A percentile compares a stretch with the other conserved stretches of the same genome.
Conservation (phyloP, 2,113 vertebrate species). For the Uria aalge region DNA sequence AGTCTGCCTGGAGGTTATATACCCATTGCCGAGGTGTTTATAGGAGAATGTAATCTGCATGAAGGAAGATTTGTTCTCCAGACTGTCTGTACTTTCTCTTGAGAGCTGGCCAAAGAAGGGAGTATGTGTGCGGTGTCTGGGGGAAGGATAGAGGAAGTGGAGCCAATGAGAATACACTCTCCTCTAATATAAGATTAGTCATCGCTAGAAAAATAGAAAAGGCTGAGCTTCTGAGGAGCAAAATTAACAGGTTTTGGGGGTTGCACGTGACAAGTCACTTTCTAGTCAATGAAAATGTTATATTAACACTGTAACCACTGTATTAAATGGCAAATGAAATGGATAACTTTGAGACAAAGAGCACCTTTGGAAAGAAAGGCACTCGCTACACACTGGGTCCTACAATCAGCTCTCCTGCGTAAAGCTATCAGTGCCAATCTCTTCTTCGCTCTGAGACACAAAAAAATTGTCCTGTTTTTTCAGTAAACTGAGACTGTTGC, state of each 20-base stretch:
- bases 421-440: background rate
- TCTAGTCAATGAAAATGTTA: background rate
- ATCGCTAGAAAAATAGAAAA: background rate
- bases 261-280: background rate
- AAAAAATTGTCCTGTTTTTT: background rate
- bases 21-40: background rate
- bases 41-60: background rate
- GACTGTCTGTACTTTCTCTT: constrained; percentile 21
- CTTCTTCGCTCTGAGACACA: background rate
- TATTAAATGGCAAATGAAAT: background rate
- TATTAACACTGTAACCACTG: background rate
- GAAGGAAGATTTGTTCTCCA: constrained; percentile 1
- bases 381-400: background rate
- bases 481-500: background rate
- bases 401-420: background rate
- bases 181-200: background rate
- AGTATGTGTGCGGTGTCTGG: background rate
- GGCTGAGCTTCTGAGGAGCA: background rate
- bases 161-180: background rate
- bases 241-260: background rate
- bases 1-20: background rate
- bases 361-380: background rate
- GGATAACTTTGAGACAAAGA: background rate
- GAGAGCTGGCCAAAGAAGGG: constrained; percentile 8
- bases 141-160: background rate